These are phyloP conservation scores for Herminia tarsipennalis DNA, from an alignment of 2,888 invertebrate species.

Conservation along the genomic window DNA sequence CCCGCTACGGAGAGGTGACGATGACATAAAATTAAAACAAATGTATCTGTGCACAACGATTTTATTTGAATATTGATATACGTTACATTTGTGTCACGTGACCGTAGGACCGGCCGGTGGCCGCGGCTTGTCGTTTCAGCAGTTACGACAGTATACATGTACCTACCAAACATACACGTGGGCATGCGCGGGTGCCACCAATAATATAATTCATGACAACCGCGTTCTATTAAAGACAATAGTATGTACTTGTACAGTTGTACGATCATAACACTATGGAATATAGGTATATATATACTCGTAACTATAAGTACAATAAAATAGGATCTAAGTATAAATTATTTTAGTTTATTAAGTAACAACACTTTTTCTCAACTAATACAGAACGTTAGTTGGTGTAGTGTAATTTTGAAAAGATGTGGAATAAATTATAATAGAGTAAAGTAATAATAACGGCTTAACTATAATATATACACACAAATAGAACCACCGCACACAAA, in stretches of 20 bases:
- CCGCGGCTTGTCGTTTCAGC: neutral
- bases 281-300: neutral
- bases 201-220: neutral
- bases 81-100: neutral
- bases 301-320: too few species aligned
- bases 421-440: too few species aligned
- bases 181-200: neutral
- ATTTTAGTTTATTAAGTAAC: too few species aligned
- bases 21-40: conserved; percentile 4
- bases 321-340: too few species aligned
- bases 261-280: neutral
- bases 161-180: conserved; percentile 1
- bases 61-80: conserved; percentile 3
- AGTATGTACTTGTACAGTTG: neutral
- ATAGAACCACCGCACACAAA: too few species aligned
- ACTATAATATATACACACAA: too few species aligned
- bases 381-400: too few species aligned
- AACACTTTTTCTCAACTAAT: too few species aligned
- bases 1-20: neutral
- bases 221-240: neutral
- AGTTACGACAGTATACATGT: neutral
- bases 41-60: neutral
- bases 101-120: neutral
- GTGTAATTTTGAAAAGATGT: too few species aligned
- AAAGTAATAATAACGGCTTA: too few species aligned